Percentiles rank a stretch among this genome's conserved stretches.
These are phyloP conservation scores for Limulus polyphemus DNA, from an alignment of 2,888 invertebrate genomes.

Conservation along the genomic window DNA sequence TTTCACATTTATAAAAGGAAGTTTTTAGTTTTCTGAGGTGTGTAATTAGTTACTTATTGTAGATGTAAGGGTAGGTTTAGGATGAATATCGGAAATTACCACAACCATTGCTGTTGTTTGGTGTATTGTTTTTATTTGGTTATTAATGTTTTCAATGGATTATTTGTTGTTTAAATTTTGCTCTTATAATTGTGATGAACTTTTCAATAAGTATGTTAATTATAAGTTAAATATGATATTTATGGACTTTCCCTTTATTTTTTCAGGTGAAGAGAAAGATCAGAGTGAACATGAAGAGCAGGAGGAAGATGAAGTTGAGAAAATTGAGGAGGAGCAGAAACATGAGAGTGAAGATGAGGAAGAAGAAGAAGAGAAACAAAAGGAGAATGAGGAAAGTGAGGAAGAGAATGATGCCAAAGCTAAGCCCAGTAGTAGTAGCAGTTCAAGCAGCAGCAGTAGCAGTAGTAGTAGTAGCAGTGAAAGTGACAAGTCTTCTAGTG, in stretches of 20 bases:
- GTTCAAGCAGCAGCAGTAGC: conserved; percentile 1
- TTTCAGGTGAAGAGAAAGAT: conserved; percentile 10
- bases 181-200: background rate
- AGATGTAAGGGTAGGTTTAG: too few species aligned
- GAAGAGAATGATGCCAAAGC: too few species aligned
- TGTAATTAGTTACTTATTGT: too few species aligned
- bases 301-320: conserved; percentile 4
- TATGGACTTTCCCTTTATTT: background rate
- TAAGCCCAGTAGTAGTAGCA: background rate
- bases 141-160: too few species aligned
- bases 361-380: conserved; percentile 4
- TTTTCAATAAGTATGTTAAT: conserved; percentile 3
- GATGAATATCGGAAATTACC: too few species aligned
- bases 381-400: background rate
- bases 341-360: conserved; percentile 8
- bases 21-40: too few species aligned
- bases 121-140: background rate
- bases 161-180: background rate
- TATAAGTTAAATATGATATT: too few species aligned
- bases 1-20: too few species aligned
- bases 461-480: background rate
- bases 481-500: background rate
- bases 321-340: conserved; percentile 8
- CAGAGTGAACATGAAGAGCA: conserved; percentile 6
- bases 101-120: background rate